A percentile compares a stretch with the other conserved stretches of the same genome.
Conservation (phyloP, 23 tunicate species). For the Diplosoma virens region DNA sequence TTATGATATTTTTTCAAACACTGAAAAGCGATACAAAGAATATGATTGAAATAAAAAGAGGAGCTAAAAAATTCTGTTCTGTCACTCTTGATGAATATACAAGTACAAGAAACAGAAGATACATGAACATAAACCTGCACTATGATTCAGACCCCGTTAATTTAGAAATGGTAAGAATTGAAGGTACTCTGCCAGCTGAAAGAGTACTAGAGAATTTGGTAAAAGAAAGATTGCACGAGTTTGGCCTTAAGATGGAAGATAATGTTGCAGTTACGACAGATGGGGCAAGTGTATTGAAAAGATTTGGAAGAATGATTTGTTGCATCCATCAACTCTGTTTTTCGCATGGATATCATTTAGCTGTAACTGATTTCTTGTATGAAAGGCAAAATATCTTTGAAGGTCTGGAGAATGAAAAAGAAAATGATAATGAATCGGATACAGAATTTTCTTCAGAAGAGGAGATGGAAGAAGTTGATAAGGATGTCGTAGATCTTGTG, state of each 20-base stretch:
- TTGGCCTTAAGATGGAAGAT: conserved; percentile 50
- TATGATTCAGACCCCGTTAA: conserved; percentile 38
- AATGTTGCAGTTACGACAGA: conserved; percentile 69
- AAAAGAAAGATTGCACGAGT: conserved; percentile 58
- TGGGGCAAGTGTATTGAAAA: conserved; percentile 70
- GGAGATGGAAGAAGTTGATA: no score
- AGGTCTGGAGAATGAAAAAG: conserved; percentile 31
- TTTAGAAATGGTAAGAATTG: conserved; percentile 50
- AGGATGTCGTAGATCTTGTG: no score
- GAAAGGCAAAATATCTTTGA: conserved; percentile 39
- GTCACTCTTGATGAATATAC: conserved; percentile 54
- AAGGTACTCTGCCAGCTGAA: conserved; percentile 54
- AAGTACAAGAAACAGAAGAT: conserved; percentile 47
- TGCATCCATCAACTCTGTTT: conserved; percentile 53
- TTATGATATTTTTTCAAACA: conserved; percentile 44
- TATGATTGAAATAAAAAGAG: conserved; percentile 46
- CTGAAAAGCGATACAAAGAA: conserved; percentile 55
- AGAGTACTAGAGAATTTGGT: conserved; percentile 66
- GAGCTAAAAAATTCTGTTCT: conserved; percentile 42
- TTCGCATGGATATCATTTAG: conserved; percentile 62
- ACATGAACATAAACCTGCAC: conserved; percentile 55
- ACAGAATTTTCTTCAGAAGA: no score
- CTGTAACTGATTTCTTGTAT: conserved; percentile 50
- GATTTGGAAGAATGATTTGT: conserved; percentile 61
- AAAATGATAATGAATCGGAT: no score